Evolutionary conservation across 1,140 invertebrate species (phyloP).

Genomic region (Cydia splendana): DNA sequence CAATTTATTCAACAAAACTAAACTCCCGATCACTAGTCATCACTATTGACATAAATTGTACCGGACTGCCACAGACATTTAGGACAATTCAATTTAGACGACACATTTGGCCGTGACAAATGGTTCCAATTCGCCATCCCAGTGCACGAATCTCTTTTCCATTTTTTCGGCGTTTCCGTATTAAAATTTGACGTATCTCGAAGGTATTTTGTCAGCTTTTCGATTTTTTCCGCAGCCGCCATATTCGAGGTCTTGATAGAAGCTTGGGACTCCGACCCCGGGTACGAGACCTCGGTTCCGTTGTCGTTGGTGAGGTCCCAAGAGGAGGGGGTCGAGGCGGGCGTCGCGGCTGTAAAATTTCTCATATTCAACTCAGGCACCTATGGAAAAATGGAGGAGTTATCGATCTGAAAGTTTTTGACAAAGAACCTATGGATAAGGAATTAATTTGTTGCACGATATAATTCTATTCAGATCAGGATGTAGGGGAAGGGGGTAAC

Average conservation of each 20-base stretch:
- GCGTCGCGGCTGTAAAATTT: constrained; percentile 70
- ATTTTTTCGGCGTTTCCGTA: constrained; percentile 54
- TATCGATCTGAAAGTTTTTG: neutral
- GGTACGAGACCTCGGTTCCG: constrained; percentile 53
- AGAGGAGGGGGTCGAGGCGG: constrained; percentile 47
- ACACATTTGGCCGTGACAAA: constrained; percentile 47
- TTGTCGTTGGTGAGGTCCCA: constrained; percentile 58
- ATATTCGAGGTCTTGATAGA: constrained; percentile 39
- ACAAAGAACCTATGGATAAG: neutral
- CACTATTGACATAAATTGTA: constrained; percentile 64
- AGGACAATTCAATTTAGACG: constrained; percentile 51
- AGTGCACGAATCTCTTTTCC: constrained; percentile 48
- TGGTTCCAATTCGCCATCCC: constrained; percentile 50
- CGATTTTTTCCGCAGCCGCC: constrained; percentile 69
- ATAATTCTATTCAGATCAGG: too few relatives aligned
- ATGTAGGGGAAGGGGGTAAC: too few relatives aligned
- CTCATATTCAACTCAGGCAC: constrained; percentile 68
- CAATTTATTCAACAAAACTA: constrained; percentile 49
- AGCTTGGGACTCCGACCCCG: constrained; percentile 39
- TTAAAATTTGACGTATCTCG: constrained; percentile 44
- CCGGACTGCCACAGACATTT: constrained; percentile 75
- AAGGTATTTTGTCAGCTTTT: constrained; percentile 73
- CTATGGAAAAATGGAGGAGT: constrained; percentile 51
- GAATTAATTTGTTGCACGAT: too few relatives aligned
- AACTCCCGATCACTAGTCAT: constrained; percentile 52